Conservation (phyloP, 2,888 invertebrate genomes). For the Petrolisthes cinctipes region DNA sequence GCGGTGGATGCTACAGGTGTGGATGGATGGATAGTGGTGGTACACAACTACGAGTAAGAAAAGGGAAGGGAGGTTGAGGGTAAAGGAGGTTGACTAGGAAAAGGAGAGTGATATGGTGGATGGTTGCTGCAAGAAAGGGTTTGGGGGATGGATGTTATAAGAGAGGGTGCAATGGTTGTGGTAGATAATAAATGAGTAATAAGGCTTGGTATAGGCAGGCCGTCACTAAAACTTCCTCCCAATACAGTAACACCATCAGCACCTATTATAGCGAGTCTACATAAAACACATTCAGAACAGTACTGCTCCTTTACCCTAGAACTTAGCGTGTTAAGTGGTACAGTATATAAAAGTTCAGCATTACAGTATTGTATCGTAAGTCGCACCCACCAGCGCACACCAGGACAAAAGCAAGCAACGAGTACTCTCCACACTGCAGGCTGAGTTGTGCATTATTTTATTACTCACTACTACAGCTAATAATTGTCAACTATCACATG, state of each 20-base stretch:
- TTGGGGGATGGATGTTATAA: not conserved
- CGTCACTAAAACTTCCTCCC: too few relatives aligned
- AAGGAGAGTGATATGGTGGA: not conserved
- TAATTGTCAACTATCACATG: conserved; percentile 36
- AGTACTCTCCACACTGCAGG: conserved; percentile 22
- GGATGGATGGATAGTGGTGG: too few relatives aligned
- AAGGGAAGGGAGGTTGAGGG: not conserved
- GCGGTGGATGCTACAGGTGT: too few relatives aligned
- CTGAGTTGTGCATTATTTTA: conserved; percentile 49
- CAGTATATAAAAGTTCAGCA: not conserved
- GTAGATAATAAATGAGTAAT: not conserved
- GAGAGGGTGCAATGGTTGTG: not conserved
- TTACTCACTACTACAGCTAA: not conserved
- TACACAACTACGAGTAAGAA: too few relatives aligned
- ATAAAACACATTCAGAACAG: not conserved
- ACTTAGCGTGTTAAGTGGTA: not conserved
- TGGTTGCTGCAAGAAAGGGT: not conserved
- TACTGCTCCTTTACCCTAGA: too few relatives aligned
- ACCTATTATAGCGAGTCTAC: not conserved
- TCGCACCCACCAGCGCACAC: not conserved
- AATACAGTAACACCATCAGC: not conserved
- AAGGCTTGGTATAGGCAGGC: too few relatives aligned
- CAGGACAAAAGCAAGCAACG: conserved; percentile 28
- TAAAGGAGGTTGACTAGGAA: not conserved
- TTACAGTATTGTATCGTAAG: not conserved